phyloP scores from a whole-genome alignment of 2,888 invertebrate species.

The Isoperla grammatica region DNA sequence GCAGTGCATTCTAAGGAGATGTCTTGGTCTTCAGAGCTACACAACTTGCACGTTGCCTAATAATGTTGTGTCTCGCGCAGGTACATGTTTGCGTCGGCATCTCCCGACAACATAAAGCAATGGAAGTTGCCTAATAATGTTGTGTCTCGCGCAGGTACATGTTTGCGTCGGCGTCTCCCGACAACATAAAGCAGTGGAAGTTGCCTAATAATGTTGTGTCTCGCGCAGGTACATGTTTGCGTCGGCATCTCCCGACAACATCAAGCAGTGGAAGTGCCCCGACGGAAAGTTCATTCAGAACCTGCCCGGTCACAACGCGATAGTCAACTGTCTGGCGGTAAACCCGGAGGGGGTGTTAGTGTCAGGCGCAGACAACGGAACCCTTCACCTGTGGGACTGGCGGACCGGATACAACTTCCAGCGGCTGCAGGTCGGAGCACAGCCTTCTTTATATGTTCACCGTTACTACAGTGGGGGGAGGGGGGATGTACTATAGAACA shows the following conservation, averaged over 20 bases:
- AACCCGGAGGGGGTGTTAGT: slow-evolving; percentile 95
- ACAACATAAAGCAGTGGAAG: slow-evolving; percentile 99
- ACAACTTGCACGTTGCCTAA: no score
- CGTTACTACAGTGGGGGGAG: no score
- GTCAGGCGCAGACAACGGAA: slow-evolving; percentile 97
- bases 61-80: no score
- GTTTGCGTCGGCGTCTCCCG: slow-evolving; percentile 97
- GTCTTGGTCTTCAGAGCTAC: no score
- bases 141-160: slow-evolving; percentile 76
- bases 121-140: no score
- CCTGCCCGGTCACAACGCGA: slow-evolving; percentile 93
- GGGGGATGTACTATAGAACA: no score
- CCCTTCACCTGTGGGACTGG: slow-evolving; percentile 98
- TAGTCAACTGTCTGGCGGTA: slow-evolving; percentile 92
- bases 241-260: slow-evolving; percentile 96
- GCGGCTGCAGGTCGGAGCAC: slow-evolving; percentile 63
- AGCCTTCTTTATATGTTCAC: slow-evolving; percentile 11
- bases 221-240: slow-evolving; percentile 89
- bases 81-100: slow-evolving; percentile 95
- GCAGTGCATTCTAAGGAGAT: no score
- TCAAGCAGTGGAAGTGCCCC: slow-evolving; percentile 98
- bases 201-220: no score
- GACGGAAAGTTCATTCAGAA: slow-evolving; percentile 97
- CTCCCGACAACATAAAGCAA: slow-evolving; percentile 98
- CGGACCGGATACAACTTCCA: slow-evolving; percentile 99